Evolutionary conservation across 1,140 invertebrate genomes (phyloP), one percentile per base, ranked within the genome.

Genomic region (Bathynomus jamesi): DNA sequence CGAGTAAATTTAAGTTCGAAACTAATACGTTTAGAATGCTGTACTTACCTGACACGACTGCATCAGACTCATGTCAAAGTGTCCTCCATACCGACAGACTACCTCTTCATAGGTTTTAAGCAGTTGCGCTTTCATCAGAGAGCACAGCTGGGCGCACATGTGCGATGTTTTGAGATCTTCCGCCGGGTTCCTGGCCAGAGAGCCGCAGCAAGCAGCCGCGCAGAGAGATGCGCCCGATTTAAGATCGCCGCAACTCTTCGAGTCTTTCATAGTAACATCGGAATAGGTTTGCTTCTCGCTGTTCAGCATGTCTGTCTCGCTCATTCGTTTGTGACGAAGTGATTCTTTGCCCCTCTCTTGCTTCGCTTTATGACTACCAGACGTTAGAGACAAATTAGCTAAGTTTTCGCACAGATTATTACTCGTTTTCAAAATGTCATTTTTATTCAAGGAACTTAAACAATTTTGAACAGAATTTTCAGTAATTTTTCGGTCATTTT

Each of bases 51-150:
- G 66, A 67, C 70, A 66, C 17, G 71, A 65, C 27, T 73, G 68
- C 69, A 76, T 76, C 29, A 69, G 72, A 69, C 75, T 76, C 75
- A 76, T 76, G 30, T 76, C 75, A 71, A 76, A 76, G 28, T 61
- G 80, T 75, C 62, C 85, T 27, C 85, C 86, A 71, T 83, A 86
- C 32, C 85, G 82, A 30, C 83, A 83, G 0, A 84, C 84, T 5
- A 89, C 85, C 78, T 88, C 85, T 21, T 85, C 83, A 40, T 91
- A 88, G 7, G 90, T 90, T 71, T 90, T 87, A 3, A 88, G 83
- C 62, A 93, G 83, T 78, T 91, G 90, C 21, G 87, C 85, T 78
- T 91, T 89, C 67, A 93, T 88, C 28, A 91, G 82, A 2, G 87
- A 87, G 80, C 90, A 91, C 25, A 92, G 84, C 75, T 89, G 87